These are phyloP conservation scores for Mayetiola destructor DNA, from an alignment of 2,888 invertebrate species.

Conservation along the genomic window DNA sequence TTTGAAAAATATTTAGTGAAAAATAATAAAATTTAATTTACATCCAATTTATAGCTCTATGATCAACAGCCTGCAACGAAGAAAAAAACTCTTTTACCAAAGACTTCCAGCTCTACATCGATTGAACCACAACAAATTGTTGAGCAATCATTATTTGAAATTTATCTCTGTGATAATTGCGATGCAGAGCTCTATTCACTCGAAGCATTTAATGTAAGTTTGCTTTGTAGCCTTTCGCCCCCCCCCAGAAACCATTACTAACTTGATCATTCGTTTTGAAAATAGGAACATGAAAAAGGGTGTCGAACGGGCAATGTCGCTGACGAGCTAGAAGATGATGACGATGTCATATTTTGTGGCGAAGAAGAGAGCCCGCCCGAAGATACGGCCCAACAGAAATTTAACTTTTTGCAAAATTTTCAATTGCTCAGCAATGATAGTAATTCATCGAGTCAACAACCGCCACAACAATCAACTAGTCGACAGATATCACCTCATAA, in stretches of 20 bases:
- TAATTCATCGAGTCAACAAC: constrained; percentile 16
- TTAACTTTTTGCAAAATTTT: constrained; percentile 39
- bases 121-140: constrained; percentile 36
- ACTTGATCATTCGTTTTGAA: not conserved
- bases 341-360: constrained; percentile 34
- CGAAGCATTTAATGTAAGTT: constrained; percentile 39
- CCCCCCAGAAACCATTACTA: not conserved
- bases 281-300: constrained; percentile 37
- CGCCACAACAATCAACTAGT: constrained; percentile 18
- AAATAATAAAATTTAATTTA: not conserved
- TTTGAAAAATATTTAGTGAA: not conserved
- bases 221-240: not conserved
- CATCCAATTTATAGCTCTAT: constrained; percentile 26
- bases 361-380: constrained; percentile 25
- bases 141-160: constrained; percentile 45
- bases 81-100: constrained; percentile 36
- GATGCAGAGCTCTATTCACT: constrained; percentile 53
- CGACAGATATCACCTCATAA: constrained; percentile 9
- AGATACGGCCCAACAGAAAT: constrained; percentile 26
- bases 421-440: constrained; percentile 26
- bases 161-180: constrained; percentile 60
- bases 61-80: constrained; percentile 30
- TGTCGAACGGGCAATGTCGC: constrained; percentile 27
- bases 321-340: constrained; percentile 23
- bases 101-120: constrained; percentile 28